Percentiles rank a stretch among this genome's conserved stretches.
These are phyloP conservation scores for Etheostoma nigrum DNA, from an alignment of 2,797 vertebrate genomes.

Conservation along the genomic window DNA sequence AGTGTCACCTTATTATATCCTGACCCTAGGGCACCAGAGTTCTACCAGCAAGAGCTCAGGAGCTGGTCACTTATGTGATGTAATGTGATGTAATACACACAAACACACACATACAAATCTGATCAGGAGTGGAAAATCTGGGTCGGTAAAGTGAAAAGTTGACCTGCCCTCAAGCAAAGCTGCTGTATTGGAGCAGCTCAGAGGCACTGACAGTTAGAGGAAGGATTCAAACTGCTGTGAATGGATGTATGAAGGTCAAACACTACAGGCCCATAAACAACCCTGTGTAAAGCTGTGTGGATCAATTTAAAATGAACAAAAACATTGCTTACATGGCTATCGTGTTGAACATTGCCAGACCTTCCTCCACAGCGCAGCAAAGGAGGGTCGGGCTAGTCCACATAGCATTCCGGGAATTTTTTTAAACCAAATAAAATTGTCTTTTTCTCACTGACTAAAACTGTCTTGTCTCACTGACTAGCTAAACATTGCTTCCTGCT, in stretches of 20 bases:
- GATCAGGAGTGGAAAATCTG: conserved; percentile 3
- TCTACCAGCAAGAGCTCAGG: conserved; percentile 56
- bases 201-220: conserved; percentile 3
- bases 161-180: conserved; percentile 40
- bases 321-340: too few relatives aligned
- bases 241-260: neutral
- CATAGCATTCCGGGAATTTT: too few relatives aligned
- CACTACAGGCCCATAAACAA: neutral
- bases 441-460: too few relatives aligned
- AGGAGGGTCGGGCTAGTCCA: too few relatives aligned
- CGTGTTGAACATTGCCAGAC: too few relatives aligned
- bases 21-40: conserved; percentile 65
- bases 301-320: neutral
- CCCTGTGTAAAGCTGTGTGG: neutral
- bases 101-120: conserved; percentile 25
- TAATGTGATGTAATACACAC: conserved; percentile 12
- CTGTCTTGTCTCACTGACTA: too few relatives aligned
- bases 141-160: conserved; percentile 29
- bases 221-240: neutral
- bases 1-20: conserved; percentile 83
- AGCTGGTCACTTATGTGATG: conserved; percentile 36
- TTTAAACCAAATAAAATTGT: too few relatives aligned
- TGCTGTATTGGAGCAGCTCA: neutral
- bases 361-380: too few relatives aligned
- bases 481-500: too few relatives aligned